phyloP scores from a whole-genome alignment of 2,797 vertebrate genomes.

The Pseudochromis fuscus region DNA sequence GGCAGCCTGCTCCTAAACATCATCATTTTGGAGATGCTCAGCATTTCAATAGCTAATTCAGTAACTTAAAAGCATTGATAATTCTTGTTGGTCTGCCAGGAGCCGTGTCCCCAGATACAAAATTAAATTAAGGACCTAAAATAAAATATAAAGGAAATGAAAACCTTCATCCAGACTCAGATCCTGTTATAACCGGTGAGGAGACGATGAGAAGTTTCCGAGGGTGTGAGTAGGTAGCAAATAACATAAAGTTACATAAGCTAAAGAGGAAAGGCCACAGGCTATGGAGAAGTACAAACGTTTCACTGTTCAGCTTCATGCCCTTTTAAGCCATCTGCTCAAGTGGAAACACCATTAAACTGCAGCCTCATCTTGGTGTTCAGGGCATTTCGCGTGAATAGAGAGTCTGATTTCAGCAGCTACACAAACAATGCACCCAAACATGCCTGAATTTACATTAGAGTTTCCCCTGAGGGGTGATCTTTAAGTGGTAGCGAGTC shows the following conservation, averaged over 20 bases:
- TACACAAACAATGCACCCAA: conserved; percentile 2
- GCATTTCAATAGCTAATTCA: conserved; percentile 23
- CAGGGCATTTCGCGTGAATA: conserved; percentile 6
- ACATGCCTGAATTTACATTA: not conserved
- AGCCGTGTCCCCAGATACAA: conserved; percentile 25
- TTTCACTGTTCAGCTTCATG: conserved; percentile 39
- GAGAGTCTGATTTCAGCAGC: conserved; percentile 12
- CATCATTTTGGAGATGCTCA: conserved; percentile 24
- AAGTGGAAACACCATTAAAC: conserved; percentile 37
- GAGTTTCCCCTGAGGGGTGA: not conserved
- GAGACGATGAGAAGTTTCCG: conserved; percentile 37
- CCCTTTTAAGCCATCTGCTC: conserved; percentile 41
- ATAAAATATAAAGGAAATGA: conserved; percentile 50
- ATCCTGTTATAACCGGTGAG: conserved; percentile 11
- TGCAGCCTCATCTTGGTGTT: conserved; percentile 18
- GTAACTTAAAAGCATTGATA: conserved; percentile 15
- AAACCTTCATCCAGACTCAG: conserved; percentile 23
- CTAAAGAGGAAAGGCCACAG: conserved; percentile 40
- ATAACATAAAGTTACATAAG: conserved; percentile 52
- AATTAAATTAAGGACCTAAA: conserved; percentile 40
- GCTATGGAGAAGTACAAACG: conserved; percentile 30
- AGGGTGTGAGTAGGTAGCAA: conserved; percentile 36
- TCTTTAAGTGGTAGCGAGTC: not conserved
- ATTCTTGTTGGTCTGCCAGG: conserved; percentile 26
- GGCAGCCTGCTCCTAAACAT: conserved; percentile 13